These are phyloP conservation scores for Rhabdophis nuchalis DNA, from an alignment of 2,797 vertebrate species.

Conservation along the genomic window DNA sequence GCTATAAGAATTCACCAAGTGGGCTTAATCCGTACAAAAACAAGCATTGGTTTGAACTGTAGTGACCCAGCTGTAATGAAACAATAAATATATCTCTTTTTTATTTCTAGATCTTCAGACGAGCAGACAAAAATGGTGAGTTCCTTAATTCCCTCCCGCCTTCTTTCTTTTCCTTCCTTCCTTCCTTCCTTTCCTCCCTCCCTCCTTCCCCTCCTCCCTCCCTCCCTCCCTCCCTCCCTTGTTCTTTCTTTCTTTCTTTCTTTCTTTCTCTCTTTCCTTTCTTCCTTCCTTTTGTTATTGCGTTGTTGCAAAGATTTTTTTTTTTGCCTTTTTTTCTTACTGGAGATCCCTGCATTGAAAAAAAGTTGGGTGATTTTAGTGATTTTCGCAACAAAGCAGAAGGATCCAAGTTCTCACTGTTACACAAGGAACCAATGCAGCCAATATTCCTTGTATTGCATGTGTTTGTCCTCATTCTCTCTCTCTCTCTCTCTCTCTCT, in stretches of 20 bases:
- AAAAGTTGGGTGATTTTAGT: neutral
- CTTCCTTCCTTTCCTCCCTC: neutral
- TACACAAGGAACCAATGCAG: neutral
- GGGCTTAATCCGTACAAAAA: neutral
- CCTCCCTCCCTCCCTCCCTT: neutral
- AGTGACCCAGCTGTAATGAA: neutral
- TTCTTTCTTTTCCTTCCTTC: neutral
- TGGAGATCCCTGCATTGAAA: neutral
- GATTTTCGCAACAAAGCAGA: neutral
- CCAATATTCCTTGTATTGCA: neutral
- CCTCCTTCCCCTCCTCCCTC: rapidly evolving
- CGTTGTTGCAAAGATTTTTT: neutral
- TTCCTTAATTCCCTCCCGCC: neutral
- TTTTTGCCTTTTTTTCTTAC: neutral
- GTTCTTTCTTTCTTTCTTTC: rapidly evolving
- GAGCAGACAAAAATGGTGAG: constrained; percentile 70
- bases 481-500: too few relatives aligned
- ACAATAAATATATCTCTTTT: constrained; percentile 42
- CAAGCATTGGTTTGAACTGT: neutral
- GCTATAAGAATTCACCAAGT: neutral
- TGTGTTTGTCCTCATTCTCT: neutral
- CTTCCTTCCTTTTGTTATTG: neutral
- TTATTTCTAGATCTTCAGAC: constrained; percentile 67
- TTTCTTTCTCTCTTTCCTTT: too few relatives aligned
- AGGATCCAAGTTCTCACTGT: neutral